A percentile compares a stretch with the other conserved stretches of the same genome.
Conservation (phyloP, 2,888 invertebrate species). For the Tetramorium bicarinatum region DNA sequence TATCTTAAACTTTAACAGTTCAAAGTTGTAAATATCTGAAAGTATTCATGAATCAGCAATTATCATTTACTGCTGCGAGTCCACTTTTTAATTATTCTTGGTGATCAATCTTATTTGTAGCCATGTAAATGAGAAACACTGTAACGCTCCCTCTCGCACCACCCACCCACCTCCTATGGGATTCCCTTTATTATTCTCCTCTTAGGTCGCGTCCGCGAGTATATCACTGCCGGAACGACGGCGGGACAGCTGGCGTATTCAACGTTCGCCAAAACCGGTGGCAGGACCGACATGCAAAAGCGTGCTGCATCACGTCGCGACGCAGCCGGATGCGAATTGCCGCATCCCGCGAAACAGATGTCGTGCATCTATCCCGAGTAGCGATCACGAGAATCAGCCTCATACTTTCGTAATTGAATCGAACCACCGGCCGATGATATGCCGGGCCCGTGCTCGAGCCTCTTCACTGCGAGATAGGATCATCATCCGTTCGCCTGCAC, state of each 20-base stretch:
- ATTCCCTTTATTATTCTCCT: slow-evolving; percentile 54
- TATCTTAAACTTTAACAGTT: slow-evolving; percentile 1
- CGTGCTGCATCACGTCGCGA: slow-evolving; percentile 40
- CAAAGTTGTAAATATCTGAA: not conserved
- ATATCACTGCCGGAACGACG: slow-evolving; percentile 66
- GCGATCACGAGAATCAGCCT: slow-evolving; percentile 57
- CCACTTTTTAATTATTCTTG: not conserved
- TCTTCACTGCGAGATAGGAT: not conserved
- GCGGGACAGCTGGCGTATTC: slow-evolving; percentile 63
- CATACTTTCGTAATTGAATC: slow-evolving; percentile 69
- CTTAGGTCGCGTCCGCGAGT: slow-evolving; percentile 50
- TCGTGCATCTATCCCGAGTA: slow-evolving; percentile 9
- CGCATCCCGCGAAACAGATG: slow-evolving; percentile 47
- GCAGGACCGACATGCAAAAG: slow-evolving; percentile 18
- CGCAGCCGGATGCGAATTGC: slow-evolving; percentile 51
- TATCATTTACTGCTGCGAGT: not conserved
- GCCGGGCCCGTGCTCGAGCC: slow-evolving; percentile 41
- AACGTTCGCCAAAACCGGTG: slow-evolving; percentile 43
- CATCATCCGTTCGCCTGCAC: not conserved
- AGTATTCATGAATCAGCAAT: not conserved
- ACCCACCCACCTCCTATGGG: slow-evolving; percentile 49
- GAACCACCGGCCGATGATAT: slow-evolving; percentile 48
- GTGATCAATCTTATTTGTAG: not conserved
- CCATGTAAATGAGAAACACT: slow-evolving; percentile 50
- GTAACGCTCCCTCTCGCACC: slow-evolving; percentile 58